Evolutionary conservation across 2,113 vertebrate species (phyloP).

Genomic region (Ondatra zibethicus): DNA sequence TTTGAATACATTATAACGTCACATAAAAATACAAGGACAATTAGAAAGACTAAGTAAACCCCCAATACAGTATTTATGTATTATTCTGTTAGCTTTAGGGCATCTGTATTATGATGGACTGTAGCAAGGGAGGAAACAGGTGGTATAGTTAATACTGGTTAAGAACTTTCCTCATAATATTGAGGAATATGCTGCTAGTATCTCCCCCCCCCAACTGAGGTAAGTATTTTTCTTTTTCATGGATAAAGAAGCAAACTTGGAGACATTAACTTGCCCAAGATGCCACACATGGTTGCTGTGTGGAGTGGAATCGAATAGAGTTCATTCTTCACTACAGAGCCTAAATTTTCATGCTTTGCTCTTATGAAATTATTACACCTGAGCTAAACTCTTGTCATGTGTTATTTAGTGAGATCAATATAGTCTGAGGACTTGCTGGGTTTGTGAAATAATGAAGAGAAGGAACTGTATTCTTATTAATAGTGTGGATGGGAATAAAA

Average conservation of each 20-base stretch:
- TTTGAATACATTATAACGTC: slow-evolving; percentile 30
- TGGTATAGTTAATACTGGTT: not conserved
- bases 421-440: not conserved
- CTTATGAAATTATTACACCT: not conserved
- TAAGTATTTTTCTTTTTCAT: not conserved
- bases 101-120: not conserved
- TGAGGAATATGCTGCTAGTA: not conserved
- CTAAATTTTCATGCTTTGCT: not conserved
- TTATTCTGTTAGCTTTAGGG: not conserved
- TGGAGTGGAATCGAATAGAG: not conserved
- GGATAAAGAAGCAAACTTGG: not conserved
- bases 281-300: not conserved
- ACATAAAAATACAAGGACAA: not conserved
- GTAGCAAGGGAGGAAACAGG: slow-evolving; percentile 7
- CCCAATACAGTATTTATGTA: not conserved
- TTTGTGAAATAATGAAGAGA: slow-evolving; percentile 30
- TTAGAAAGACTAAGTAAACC: not conserved
- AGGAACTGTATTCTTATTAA: slow-evolving; percentile 8
- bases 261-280: not conserved
- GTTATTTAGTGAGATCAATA: not conserved
- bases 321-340: slow-evolving; percentile 6
- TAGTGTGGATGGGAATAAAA: not conserved
- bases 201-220: not conserved
- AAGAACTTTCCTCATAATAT: not conserved
- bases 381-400: not conserved